Percentiles rank a stretch among this genome's conserved stretches.
Evolutionary conservation across 2,888 invertebrate genomes (phyloP).

Genomic region (Drosophila meridionalis): DNA sequence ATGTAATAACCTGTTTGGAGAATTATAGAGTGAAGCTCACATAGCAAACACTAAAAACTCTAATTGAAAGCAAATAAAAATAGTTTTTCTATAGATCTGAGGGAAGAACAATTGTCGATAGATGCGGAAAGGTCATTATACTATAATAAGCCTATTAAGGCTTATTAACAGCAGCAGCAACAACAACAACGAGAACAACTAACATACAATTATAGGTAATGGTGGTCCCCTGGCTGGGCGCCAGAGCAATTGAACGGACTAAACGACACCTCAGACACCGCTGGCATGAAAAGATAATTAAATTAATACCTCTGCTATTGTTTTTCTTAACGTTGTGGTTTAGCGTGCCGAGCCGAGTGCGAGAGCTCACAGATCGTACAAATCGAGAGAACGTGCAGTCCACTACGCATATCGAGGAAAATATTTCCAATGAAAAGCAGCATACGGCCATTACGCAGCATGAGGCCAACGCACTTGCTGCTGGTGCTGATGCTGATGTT

Average conservation of each 20-base stretch:
- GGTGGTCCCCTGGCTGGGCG: slow-evolving; percentile 28
- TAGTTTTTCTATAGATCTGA: slow-evolving; percentile 21
- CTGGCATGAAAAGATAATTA: slow-evolving; percentile 63
- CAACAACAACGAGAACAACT: slow-evolving; percentile 8
- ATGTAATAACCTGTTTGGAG: not conserved
- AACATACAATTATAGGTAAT: slow-evolving; percentile 42
- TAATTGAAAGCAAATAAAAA: slow-evolving; percentile 13
- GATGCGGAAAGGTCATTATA: slow-evolving; percentile 28
- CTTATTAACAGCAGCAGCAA: slow-evolving; percentile 26
- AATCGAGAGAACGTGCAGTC: slow-evolving; percentile 46
- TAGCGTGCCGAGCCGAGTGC: slow-evolving; percentile 19
- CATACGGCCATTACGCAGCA: slow-evolving; percentile 57
- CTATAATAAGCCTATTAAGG: slow-evolving; percentile 60
- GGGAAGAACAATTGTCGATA: slow-evolving; percentile 8
- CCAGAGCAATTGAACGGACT: slow-evolving; percentile 45
- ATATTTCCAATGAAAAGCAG: slow-evolving; percentile 61
- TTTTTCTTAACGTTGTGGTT: slow-evolving; percentile 29
- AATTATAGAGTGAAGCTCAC: not conserved
- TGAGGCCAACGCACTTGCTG: slow-evolving; percentile 54
- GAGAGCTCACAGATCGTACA: slow-evolving; percentile 39
- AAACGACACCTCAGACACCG: slow-evolving; percentile 56
- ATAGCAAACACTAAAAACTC: too few species aligned
- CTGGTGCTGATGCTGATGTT: slow-evolving; percentile 48
- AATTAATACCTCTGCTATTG: slow-evolving; percentile 61
- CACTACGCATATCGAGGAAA: slow-evolving; percentile 15